Percentiles rank a stretch among this genome's conserved stretches.
These are phyloP conservation scores for Hypomecis atomaria DNA, from an alignment of 2,888 invertebrate genomes.

Conservation along the genomic window DNA sequence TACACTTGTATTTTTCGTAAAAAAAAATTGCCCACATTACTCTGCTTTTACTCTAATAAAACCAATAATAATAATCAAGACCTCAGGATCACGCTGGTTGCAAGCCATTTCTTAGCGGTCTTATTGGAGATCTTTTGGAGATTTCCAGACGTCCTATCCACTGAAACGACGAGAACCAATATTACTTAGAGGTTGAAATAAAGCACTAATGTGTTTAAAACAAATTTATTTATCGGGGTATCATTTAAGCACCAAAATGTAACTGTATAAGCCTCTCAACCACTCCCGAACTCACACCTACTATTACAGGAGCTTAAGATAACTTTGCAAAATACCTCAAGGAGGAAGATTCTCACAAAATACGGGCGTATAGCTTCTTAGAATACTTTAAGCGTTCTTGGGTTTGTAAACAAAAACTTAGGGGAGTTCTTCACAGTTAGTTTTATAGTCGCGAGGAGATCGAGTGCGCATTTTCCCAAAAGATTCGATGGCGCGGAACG, in stretches of 20 bases:
- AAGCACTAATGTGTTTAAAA: neutral
- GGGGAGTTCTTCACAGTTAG: conserved; percentile 25
- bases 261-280: conserved; percentile 8
- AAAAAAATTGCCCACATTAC: too few species aligned
- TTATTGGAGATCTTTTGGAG: too few species aligned
- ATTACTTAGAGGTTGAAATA: too few species aligned
- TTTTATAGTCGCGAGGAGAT: conserved; percentile 22
- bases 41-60: too few species aligned
- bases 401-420: conserved; percentile 35
- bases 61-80: too few species aligned
- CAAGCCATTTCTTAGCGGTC: too few species aligned
- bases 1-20: too few species aligned
- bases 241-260: conserved; percentile 5
- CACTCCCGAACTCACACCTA: conserved; percentile 27
- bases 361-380: conserved; percentile 30
- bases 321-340: conserved; percentile 31
- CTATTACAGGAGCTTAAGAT: conserved; percentile 23
- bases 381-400: conserved; percentile 34
- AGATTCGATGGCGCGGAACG: conserved; percentile 19
- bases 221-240: neutral
- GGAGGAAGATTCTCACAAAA: conserved; percentile 31
- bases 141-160: too few species aligned
- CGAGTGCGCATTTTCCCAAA: conserved; percentile 22
- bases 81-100: too few species aligned
- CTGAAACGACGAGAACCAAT: too few species aligned